These are phyloP conservation scores for Ormia ochracea DNA, from an alignment of 2,888 invertebrate species.

Conservation along the genomic window DNA sequence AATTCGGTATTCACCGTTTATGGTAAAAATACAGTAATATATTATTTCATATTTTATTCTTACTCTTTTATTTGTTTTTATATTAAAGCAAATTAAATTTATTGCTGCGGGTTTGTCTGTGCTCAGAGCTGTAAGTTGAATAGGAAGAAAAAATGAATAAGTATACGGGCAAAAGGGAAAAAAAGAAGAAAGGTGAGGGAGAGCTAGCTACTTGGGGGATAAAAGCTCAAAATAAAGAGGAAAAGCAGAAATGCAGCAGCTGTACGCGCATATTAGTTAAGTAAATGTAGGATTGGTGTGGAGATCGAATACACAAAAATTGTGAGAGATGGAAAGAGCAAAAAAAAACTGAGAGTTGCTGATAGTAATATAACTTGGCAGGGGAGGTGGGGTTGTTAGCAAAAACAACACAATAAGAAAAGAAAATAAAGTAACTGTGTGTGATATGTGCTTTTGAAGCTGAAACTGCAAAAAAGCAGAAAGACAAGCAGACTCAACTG, in stretches of 20 bases:
- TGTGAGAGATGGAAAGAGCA: conserved; percentile 26
- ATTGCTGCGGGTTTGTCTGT: conserved; percentile 64
- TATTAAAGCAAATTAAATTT: conserved; percentile 64
- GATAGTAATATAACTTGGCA: neutral
- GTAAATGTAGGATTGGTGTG: conserved; percentile 36
- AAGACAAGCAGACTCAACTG: conserved; percentile 15
- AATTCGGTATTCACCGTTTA: conserved; percentile 21
- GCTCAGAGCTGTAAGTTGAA: conserved; percentile 63
- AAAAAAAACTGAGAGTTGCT: neutral
- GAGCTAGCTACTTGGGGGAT: conserved; percentile 49
- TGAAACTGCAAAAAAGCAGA: conserved; percentile 35
- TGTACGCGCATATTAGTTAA: conserved; percentile 49
- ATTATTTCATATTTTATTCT: conserved; percentile 65
- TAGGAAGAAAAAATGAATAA: conserved; percentile 6
- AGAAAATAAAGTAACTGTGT: conserved; percentile 48
- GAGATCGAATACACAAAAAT: conserved; percentile 36
- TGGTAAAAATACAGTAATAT: conserved; percentile 63
- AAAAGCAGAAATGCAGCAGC: conserved; percentile 58
- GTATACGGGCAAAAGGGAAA: too few species aligned
- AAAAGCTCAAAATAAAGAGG: conserved; percentile 58
- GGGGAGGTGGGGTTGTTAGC: conserved; percentile 5
- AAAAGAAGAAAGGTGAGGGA: conserved; percentile 33
- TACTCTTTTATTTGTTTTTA: conserved; percentile 41
- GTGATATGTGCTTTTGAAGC: conserved; percentile 4
- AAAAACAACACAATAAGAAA: conserved; percentile 45